Base-by-base conservation (phyloP, 2,888 invertebrate species). In the Elegia similella region DNA sequence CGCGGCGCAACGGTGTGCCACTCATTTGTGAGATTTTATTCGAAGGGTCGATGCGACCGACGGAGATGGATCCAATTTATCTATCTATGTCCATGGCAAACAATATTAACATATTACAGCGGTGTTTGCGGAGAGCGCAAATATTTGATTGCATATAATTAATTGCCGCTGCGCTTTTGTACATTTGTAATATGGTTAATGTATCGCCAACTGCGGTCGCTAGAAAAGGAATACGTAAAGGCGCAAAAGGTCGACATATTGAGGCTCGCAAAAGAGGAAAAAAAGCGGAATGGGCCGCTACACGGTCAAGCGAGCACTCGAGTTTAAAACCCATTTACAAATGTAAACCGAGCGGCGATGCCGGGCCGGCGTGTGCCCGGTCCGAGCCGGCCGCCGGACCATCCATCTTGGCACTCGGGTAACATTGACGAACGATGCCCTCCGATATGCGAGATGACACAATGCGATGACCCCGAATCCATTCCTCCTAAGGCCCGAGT, bases 401-500 rank as follows among this genome's bases (percentile, higher is more conserved):
- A 84, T 86, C 82, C 80, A 82, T 88, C 85, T 82, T 80, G 68
- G 57, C 65, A 63, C 65, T 71, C 70, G 70, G 69, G 78, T 67
- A 69, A 72, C 79, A 70, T 73, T 79, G 84, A 84, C 82, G 82
- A 76, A 80, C 80, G 82, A 80, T 81, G 73, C 76, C 74, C 77
- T 72, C 69, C 80, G 84, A 86, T 85, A 85, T 80, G 77, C 69
- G 75, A 82, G 84, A 85, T 84, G 88, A 85, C 84, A 84, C 88
- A 86, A 86, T 81, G 79, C 80, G 85, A 86, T 87, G 86, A 82
- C 85, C 88, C 86, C 81, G 74, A 78, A 82, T 81, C 83, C 78
- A 81, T 84, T 84, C 79, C 77, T 73, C 67, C 72, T 73, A 73
- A 78, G 78, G 72, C 70, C 76, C 73, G 62, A 67, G 81, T 84